phyloP scores from a whole-genome alignment of 2,888 invertebrate genomes.

The Vannuccia rotundouncinata region DNA sequence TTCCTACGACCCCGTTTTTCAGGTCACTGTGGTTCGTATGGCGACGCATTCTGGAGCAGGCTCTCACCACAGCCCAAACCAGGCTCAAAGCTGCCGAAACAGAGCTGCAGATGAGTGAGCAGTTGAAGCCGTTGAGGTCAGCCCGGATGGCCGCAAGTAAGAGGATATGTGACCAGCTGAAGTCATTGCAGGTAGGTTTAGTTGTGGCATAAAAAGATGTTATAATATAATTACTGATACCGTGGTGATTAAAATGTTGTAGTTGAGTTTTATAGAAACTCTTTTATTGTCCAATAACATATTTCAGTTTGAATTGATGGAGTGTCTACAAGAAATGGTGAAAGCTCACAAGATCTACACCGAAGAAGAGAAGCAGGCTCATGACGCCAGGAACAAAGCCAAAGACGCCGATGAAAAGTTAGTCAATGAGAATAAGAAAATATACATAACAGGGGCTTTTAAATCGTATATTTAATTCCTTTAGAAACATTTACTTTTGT shows the following conservation, averaged over 20 bases:
- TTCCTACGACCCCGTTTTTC: conserved; percentile 33
- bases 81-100: conserved; percentile 85
- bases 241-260: too few species aligned
- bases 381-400: conserved; percentile 87
- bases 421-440: too few species aligned
- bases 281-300: too few species aligned
- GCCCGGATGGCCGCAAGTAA: conserved; percentile 7
- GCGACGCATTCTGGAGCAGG: conserved; percentile 87
- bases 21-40: conserved; percentile 98
- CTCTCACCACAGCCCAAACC: conserved; percentile 82
- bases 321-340: conserved; percentile 77
- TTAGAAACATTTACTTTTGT: too few species aligned
- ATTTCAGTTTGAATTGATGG: conserved; percentile 3
- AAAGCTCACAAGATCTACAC: conserved; percentile 88
- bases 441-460: too few species aligned
- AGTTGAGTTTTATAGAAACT: too few species aligned
- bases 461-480: too few species aligned
- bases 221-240: too few species aligned
- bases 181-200: conserved; percentile 62
- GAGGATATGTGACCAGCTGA: conserved; percentile 72
- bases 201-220: too few species aligned
- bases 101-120: conserved; percentile 66
- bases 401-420: conserved; percentile 84
- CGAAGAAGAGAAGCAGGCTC: conserved; percentile 88
- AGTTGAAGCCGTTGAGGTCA: conserved; percentile 18